Base-by-base conservation (phyloP, 2,113 vertebrate genomes). In the Benitochromis conjunctus region DNA sequence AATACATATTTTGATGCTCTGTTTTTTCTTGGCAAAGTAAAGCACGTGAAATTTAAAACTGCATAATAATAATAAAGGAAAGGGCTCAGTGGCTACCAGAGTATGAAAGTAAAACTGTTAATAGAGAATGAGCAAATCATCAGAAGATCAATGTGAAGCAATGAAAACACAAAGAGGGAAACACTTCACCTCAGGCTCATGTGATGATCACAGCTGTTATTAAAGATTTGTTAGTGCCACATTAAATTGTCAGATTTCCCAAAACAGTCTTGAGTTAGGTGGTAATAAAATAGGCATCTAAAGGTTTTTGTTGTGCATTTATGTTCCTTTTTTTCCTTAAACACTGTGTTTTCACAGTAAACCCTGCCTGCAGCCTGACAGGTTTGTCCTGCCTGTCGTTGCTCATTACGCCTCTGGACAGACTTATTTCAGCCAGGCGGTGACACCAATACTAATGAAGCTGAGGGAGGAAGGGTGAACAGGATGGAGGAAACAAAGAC, bases 381-480 rank as follows among this genome's bases (percentile, higher is more conserved):
- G 66, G 29, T 89, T 34, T 14, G 57, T 87, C 82, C 69, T 10
- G 89, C 62, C 89, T 90, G 90, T 81, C 88, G 31, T 79, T 57
- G 58, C 78, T 86, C 89, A 92, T 95, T 89, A 89, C 53, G 36
- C 83, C 86, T 76, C 69, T 18, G 79, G 91, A 88, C 89, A 89
- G 86, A 91, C 56, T 94, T 90, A 94, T 92, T 92, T 90, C 90
- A 92, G 87, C 89, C 4, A 62, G 53, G 19, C 79, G 58, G 85
- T 80, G 88, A 92, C 88, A 88, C 83, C 92, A 88, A 94, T 93
- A 90, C 88, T 89, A 93, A 94, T 91, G 84, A 94, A 86, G 54
- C 82, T 7, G 26, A 60, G 60, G 21, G 51, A 81, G 36, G 55
- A 14, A 34, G 71, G 26, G 26, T 62, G 16, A 16, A 13, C 1